Percentiles rank a stretch among this genome's conserved stretches.
Evolutionary conservation across 2,888 invertebrate genomes (phyloP).

Genomic region (Ametastegia equiseti): DNA sequence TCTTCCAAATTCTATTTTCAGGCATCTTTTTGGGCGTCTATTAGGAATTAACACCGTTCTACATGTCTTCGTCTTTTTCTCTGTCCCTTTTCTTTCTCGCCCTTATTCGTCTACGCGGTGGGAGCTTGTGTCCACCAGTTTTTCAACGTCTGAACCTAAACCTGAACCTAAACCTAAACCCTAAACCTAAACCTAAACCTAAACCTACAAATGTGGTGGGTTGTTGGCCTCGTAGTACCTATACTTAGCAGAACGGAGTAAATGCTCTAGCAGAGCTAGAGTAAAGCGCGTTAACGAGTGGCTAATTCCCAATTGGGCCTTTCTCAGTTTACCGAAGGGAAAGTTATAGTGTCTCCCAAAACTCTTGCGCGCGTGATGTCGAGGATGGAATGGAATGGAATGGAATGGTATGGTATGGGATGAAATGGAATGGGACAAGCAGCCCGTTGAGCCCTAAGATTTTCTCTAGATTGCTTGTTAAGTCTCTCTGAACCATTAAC

Average conservation of each 20-base stretch:
- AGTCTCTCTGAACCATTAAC: constrained; percentile 46
- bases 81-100: constrained; percentile 28
- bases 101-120: background rate
- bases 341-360: constrained; percentile 54
- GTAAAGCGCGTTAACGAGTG: constrained; percentile 69
- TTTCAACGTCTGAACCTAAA: background rate
- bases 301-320: constrained; percentile 67
- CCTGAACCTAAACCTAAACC: background rate
- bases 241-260: constrained; percentile 54
- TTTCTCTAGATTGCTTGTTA: constrained; percentile 49
- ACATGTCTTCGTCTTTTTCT: background rate
- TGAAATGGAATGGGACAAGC: background rate
- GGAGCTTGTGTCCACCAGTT: background rate
- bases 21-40: background rate
- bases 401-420: background rate
- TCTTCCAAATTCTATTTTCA: constrained; percentile 4
- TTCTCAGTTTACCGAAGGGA: constrained; percentile 58
- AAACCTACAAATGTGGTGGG: too few species aligned
- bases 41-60: constrained; percentile 19
- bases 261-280: constrained; percentile 51
- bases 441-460: constrained; percentile 39
- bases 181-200: background rate
- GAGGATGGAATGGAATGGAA: background rate
- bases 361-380: background rate
- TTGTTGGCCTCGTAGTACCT: constrained; percentile 14